Conservation (phyloP, 2,113 vertebrate genomes). For the Neolamprologus tretocephalus region DNA sequence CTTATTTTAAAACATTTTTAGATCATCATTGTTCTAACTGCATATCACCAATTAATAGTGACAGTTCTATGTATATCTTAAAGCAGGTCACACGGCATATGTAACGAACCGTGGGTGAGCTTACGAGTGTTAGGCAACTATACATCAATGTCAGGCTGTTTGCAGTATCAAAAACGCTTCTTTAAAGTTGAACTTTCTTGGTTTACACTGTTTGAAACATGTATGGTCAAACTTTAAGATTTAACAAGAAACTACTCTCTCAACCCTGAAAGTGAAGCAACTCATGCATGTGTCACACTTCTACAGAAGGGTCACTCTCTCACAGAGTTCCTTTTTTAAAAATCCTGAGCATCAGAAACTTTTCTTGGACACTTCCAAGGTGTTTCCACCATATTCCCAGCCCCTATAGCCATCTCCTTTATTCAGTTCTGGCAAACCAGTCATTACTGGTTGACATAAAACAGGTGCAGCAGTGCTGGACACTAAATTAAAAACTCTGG, state of each 20-base stretch:
- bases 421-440: neutral
- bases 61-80: neutral
- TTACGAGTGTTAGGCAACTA: neutral
- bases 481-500: neutral
- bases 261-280: neutral
- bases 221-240: neutral
- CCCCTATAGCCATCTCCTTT: neutral
- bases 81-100: neutral
- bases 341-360: neutral
- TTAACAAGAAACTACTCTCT: neutral
- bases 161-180: neutral
- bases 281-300: neutral
- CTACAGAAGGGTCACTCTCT: neutral
- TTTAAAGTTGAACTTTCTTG: neutral
- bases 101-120: neutral
- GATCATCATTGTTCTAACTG: neutral
- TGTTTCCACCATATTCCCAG: neutral
- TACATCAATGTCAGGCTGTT: neutral
- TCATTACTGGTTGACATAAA: neutral
- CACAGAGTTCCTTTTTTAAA: neutral
- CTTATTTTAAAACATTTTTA: neutral
- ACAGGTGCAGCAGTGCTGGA: neutral
- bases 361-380: neutral
- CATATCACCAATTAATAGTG: neutral
- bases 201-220: neutral